Conservation (phyloP, 2,797 vertebrate species). For the Neomorphus geoffroyi region DNA sequence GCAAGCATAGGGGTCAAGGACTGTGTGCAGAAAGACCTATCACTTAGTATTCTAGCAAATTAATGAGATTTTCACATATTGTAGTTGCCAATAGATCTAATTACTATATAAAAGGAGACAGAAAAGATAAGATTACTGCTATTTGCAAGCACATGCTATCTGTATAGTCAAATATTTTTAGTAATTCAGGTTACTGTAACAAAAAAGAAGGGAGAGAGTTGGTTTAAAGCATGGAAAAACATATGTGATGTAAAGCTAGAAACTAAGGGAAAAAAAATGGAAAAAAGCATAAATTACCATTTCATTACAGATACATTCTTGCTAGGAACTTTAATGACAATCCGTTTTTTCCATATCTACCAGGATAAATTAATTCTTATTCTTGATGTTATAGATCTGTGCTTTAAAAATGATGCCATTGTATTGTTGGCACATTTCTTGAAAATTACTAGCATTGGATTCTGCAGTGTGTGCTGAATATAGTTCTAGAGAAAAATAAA, state of each 20-base stretch:
- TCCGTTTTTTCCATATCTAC: background rate
- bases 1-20: background rate
- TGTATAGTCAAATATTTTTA: background rate
- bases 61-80: background rate
- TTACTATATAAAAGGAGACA: background rate
- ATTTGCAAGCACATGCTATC: background rate
- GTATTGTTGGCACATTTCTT: background rate
- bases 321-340: background rate
- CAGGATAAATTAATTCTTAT: background rate
- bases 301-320: background rate
- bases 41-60: background rate
- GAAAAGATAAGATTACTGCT: background rate
- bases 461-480: background rate
- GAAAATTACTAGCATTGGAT: background rate
- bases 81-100: background rate
- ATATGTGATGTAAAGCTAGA: background rate
- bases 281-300: background rate
- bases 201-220: background rate
- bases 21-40: background rate
- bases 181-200: background rate
- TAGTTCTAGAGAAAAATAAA: background rate
- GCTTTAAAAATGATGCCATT: background rate
- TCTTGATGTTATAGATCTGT: background rate
- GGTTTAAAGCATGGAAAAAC: background rate
- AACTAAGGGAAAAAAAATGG: background rate